Base-by-base conservation (phyloP, 2,888 invertebrate genomes). In the Pherbina coryleti region DNA sequence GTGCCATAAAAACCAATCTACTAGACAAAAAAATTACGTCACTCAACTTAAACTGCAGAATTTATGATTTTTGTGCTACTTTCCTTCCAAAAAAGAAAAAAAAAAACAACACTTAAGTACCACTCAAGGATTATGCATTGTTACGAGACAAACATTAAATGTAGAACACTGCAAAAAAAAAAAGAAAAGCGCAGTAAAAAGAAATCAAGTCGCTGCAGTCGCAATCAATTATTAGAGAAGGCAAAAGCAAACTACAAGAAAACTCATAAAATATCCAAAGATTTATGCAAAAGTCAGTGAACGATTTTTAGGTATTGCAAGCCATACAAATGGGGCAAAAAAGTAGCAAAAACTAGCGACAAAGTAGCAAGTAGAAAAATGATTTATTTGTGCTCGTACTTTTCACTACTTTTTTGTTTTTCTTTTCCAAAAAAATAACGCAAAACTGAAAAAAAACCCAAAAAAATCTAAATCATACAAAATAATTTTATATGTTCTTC, bases 201-300 rank as follows among this genome's bases (percentile, higher is more conserved):
- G 9, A 17, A 74, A 25, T 74, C 49, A 57, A 64, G 34, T 51
- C 34, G 25, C 53, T 53, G 74, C 74, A 74, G 74, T 66, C 34
- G 19, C 64, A 34, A 74, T 74, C 74, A 74, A 74, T 74, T 74
- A 66, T 74, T 64, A 31, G 19, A 9, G 53, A 28, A 60, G 57
- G 37, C 19, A 57, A 60, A 17, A 19, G 5, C n/a, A 49, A 25
- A 51, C 25, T 28, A 28, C 28, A 53, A 25, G 69, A 14, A 51
- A 25, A 51, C 19, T n/a, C 44, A 25, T 64, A 31, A 31, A 17
- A 44, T 11, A 57, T 37, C 31, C 19, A 69, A 44, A 22, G 60
- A 60, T 37, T 31, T 51, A 69, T 51, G 49, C 69, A 69, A 69
- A 72, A 72, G 72, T 57, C 57, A 37, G 9, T 22, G 37, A 22